Percentiles rank a stretch among this genome's conserved stretches.
Conservation (phyloP, 2,888 invertebrate genomes). For the Cephus spinipes region DNA sequence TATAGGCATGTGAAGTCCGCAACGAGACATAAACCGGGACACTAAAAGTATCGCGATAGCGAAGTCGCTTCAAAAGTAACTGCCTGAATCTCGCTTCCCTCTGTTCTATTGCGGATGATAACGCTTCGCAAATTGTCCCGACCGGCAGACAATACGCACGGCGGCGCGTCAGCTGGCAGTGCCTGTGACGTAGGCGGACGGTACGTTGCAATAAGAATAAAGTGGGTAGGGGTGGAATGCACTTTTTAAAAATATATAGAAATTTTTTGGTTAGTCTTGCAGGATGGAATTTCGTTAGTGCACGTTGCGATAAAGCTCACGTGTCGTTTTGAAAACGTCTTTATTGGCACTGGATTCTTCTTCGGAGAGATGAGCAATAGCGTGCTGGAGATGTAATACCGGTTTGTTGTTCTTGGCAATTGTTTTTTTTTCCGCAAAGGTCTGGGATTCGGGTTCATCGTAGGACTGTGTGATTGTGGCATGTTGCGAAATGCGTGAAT, state of each 20-base stretch:
- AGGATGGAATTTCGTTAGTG: neutral
- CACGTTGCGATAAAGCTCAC: neutral
- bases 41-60: neutral
- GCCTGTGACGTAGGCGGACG: neutral
- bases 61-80: neutral
- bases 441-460: neutral
- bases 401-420: neutral
- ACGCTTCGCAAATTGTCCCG: neutral
- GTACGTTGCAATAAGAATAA: neutral
- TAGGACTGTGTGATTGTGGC: neutral
- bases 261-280: neutral
- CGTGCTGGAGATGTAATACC: too few relatives aligned
- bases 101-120: neutral
- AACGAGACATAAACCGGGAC: neutral
- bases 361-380: too few relatives aligned
- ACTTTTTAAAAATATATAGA: neutral
- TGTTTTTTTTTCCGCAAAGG: neutral
- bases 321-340: neutral
- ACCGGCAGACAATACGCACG: neutral
- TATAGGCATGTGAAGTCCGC: neutral
- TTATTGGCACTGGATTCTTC: neutral
- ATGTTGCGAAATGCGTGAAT: neutral
- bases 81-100: neutral
- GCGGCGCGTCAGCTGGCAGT: neutral
- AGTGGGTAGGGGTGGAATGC: neutral